Conservation (phyloP, 2,888 invertebrate genomes). For the Teinopalpus imperialis region DNA sequence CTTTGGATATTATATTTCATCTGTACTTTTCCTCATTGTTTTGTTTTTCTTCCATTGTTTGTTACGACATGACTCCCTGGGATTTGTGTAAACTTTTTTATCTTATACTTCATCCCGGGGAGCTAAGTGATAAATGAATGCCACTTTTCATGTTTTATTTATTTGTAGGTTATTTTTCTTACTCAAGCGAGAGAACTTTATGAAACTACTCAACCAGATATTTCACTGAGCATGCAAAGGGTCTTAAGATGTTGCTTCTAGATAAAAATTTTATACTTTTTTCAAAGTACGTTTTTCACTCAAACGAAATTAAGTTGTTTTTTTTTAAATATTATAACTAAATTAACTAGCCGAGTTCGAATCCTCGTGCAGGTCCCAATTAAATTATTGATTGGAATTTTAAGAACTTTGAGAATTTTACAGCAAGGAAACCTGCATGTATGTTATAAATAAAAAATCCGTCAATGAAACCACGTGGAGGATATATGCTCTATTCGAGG, state of each 20-base stretch:
- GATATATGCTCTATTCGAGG: too few species aligned
- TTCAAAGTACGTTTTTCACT: too few species aligned
- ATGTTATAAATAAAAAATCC: too few species aligned
- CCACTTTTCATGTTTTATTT: slow-evolving; percentile 48
- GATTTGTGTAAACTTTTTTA: slow-evolving; percentile 25
- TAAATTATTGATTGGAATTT: too few species aligned
- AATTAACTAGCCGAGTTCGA: too few species aligned
- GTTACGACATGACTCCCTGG: slow-evolving; percentile 12
- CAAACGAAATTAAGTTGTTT: too few species aligned
- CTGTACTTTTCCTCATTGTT: slow-evolving; percentile 1
- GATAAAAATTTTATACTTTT: too few species aligned
- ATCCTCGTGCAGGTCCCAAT: too few species aligned
- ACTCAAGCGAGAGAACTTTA: slow-evolving; percentile 35
- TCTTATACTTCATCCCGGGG: slow-evolving; percentile 15
- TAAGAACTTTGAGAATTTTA: too few species aligned
- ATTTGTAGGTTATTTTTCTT: slow-evolving; percentile 45
- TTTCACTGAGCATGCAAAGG: slow-evolving; percentile 26
- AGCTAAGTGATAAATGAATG: slow-evolving; percentile 33
- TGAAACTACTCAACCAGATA: slow-evolving; percentile 33
- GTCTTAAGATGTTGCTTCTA: slow-evolving; percentile 11
- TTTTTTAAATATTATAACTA: too few species aligned
- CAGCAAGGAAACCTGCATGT: too few species aligned
- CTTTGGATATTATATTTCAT: slow-evolving; percentile 8
- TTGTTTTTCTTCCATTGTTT: slow-evolving; percentile 17
- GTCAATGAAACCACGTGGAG: too few species aligned